A percentile compares a stretch with the other conserved stretches of the same genome.
These are phyloP conservation scores for Hyppa rectilinea DNA, from an alignment of 2,888 invertebrate genomes.

Conservation along the genomic window DNA sequence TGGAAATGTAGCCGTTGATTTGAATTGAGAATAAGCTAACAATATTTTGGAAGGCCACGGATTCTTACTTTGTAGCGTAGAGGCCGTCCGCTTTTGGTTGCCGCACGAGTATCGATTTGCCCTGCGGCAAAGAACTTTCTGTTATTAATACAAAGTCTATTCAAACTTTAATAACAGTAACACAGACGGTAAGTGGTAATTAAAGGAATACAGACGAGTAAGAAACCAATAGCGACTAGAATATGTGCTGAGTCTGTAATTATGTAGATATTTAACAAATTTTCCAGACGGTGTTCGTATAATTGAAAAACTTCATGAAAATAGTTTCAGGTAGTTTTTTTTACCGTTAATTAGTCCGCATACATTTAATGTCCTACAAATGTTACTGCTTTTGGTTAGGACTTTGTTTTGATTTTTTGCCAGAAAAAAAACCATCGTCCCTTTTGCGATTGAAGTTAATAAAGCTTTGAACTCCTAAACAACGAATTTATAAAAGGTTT, in stretches of 20 bases:
- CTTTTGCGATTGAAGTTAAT: conserved; percentile 14
- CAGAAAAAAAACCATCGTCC: not conserved
- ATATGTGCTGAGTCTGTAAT: conserved; percentile 38
- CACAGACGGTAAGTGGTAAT: conserved; percentile 57
- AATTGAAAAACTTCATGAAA: conserved; percentile 73
- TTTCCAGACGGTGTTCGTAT: conserved; percentile 53
- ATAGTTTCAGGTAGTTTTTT: no score
- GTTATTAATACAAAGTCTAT: conserved; percentile 73
- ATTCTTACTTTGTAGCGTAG: conserved; percentile 76
- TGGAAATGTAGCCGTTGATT: conserved; percentile 60
- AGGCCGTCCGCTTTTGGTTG: conserved; percentile 75
- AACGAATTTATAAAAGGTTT: conserved; percentile 32
- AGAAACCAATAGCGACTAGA: conserved; percentile 40
- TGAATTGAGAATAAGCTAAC: conserved; percentile 69
- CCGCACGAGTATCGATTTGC: conserved; percentile 83
- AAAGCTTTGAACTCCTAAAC: conserved; percentile 32
- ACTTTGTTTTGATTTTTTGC: conserved; percentile 11
- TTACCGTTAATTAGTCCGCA: conserved; percentile 21
- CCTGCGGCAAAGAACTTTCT: conserved; percentile 78
- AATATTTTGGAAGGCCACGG: conserved; percentile 71
- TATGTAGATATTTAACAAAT: conserved; percentile 48
- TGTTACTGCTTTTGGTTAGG: not conserved
- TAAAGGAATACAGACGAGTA: conserved; percentile 51
- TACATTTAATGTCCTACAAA: conserved; percentile 17
- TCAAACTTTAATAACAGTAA: conserved; percentile 60